Conservation (phyloP, 2,797 vertebrate species). For the Linurgus olivaceus region DNA sequence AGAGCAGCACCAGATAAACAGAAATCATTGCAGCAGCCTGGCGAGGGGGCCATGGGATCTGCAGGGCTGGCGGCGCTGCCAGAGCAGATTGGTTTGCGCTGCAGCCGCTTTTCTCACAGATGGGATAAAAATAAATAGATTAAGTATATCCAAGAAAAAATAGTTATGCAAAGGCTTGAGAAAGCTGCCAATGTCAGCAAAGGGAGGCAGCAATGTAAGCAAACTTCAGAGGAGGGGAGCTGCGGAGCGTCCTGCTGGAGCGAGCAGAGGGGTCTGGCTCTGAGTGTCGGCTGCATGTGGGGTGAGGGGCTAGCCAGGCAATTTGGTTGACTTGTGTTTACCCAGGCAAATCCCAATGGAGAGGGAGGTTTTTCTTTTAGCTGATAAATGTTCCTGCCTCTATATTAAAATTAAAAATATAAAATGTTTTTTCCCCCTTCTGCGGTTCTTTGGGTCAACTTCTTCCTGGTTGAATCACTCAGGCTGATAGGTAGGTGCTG, state of each 20-base stretch:
- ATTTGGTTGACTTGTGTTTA: conserved; percentile 12
- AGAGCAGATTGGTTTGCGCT: accelerated
- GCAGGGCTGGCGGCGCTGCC: neutral
- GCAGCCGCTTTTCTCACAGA: conserved; percentile 35
- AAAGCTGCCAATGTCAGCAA: conserved; percentile 62
- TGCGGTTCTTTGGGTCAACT: neutral
- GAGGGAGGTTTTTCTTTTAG: neutral
- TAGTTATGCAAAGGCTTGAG: conserved; percentile 54
- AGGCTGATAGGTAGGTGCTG: neutral
- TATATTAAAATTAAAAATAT: neutral
- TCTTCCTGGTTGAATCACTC: neutral
- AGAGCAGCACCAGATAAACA: neutral
- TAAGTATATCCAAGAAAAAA: conserved; percentile 70
- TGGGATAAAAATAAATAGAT: conserved; percentile 70
- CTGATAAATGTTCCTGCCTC: neutral
- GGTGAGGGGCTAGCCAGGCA: accelerated
- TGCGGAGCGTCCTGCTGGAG: neutral
- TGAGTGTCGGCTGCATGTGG: neutral
- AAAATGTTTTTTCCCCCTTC: neutral
- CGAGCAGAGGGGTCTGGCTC: neutral
- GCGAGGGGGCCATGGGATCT: neutral
- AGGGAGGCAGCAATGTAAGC: conserved; percentile 38
- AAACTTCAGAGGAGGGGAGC: conserved; percentile 33
- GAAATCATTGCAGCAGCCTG: neutral
- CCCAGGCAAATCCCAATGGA: neutral